Evolutionary conservation across 2,888 invertebrate genomes (phyloP).

Genomic region (Mechanitis messenoides): DNA sequence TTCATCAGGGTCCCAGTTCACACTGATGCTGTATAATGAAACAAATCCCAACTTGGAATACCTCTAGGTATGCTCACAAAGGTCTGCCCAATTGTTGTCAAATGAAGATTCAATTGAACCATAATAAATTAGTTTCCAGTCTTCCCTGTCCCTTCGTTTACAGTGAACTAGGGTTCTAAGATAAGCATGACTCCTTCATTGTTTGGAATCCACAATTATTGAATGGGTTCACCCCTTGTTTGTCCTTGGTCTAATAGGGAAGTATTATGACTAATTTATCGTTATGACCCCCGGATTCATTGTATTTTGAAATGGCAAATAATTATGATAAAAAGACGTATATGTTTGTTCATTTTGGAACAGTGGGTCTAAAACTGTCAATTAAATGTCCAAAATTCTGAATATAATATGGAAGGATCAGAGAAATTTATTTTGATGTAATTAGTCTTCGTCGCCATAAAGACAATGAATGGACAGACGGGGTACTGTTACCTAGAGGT

Average conservation of each 20-base stretch:
- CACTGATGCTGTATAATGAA: constrained; percentile 38
- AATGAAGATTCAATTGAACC: constrained; percentile 73
- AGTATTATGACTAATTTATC: constrained; percentile 11
- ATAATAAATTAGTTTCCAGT: constrained; percentile 47
- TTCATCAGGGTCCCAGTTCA: constrained; percentile 32
- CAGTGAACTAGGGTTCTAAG: constrained; percentile 37
- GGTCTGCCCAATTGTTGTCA: constrained; percentile 66
- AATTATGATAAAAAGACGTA: no score
- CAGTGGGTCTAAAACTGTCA: no score
- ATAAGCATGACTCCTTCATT: constrained; percentile 43
- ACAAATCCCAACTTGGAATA: constrained; percentile 45
- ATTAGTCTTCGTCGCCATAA: no score
- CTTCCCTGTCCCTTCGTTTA: constrained; percentile 55
- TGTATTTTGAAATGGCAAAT: no score
- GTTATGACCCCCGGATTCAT: constrained; percentile 15
- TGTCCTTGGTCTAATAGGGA: constrained; percentile 33
- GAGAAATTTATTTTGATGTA: no score
- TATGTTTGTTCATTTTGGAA: no score
- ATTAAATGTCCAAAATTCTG: no score
- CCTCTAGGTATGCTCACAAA: constrained; percentile 49
- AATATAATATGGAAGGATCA: no score
- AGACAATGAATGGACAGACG: no score
- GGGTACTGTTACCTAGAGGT: no score
- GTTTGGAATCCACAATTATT: constrained; percentile 41
- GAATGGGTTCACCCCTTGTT: constrained; percentile 30